Base-by-base conservation (phyloP, 1,140 invertebrate species). In the Leptopilina boulardi region DNA sequence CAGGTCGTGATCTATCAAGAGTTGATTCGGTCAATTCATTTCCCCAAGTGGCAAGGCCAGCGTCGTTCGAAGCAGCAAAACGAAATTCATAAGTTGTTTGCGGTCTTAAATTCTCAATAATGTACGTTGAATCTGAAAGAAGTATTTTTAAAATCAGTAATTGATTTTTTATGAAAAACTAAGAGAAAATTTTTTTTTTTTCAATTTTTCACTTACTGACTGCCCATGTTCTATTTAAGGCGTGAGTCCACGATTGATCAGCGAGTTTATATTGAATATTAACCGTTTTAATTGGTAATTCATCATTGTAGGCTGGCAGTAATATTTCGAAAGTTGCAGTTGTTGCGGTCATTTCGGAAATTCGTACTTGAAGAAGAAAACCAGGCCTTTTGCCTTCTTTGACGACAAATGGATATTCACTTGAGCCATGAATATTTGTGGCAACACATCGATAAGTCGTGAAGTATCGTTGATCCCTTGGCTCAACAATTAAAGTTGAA, bases 21-120 rank as follows among this genome's bases (percentile, higher is more conserved):
- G 94, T 94, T 0, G 91, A 91, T 80, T 94, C 92, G 0, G 90
- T 87, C 21, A 92, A 84, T 38, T 92, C 89, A 18, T 92, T 91
- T 19, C 92, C 93, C 94, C 94, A 98, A 19, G 92, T 92, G 21
- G 96, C 96, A 15, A 93, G 86, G 13, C 97, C 97, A 2, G 97
- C 97, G 81, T 95, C 94, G 90, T 98, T 98, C 51, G 92, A 90
- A 0, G 96, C 96, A 4, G 95, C 94, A 87, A 98, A 98, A 75
- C 95, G 93, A 90, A 98, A 97, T 74, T 94, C 92, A 87, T 98
- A 98, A 0, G 92, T 91, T n/a, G 93, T 95, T 89, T 95, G 93
- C 0, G 97, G 96, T 77, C 92, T 90, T 59, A 98, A 90, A 73
- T 94, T 92, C 85, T 98, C 96, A n/a, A 98, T 88, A 44, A 96